phyloP scores from a whole-genome alignment of 92 coral and sea anemone genomes.

The Palythoa heliodiscus region DNA sequence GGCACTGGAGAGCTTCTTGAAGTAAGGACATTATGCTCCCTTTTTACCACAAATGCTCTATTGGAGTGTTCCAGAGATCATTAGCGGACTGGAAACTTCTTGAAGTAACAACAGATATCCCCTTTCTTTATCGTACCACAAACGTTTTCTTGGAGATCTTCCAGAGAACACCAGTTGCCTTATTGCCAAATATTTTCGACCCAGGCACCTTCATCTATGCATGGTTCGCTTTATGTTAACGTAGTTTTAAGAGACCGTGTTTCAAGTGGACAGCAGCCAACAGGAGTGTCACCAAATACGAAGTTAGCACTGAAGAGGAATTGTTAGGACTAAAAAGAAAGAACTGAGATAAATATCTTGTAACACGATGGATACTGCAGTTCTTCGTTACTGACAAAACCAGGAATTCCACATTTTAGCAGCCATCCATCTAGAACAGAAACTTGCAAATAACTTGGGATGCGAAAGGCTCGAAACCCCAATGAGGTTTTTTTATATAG shows the following conservation, averaged over 20 bases:
- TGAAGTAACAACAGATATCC: too few relatives aligned
- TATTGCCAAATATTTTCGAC: neutral
- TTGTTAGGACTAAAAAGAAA: neutral
- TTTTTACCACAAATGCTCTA: neutral
- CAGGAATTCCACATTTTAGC: too few relatives aligned
- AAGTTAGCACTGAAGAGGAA: neutral
- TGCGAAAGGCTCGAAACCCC: too few relatives aligned
- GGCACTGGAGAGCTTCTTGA: slow-evolving; percentile 89
- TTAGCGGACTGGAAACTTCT: too few relatives aligned
- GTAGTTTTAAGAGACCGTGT: neutral
- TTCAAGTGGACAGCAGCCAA: neutral
- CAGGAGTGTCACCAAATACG: neutral
- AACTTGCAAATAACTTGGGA: too few relatives aligned
- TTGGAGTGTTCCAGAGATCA: neutral
- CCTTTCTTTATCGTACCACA: too few relatives aligned
- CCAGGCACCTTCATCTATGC: neutral
- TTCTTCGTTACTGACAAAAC: too few relatives aligned
- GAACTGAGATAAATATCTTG: too few relatives aligned
- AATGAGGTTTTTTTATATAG: too few relatives aligned
- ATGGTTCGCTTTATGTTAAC: neutral
- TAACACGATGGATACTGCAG: too few relatives aligned
- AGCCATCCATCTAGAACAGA: too few relatives aligned
- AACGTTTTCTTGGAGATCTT: too few relatives aligned
- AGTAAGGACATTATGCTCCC: slow-evolving; percentile 1
- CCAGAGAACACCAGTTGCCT: slow-evolving; percentile 86